Evolutionary conservation across 2,888 invertebrate species (phyloP).

Genomic region (Tenthredo notha): DNA sequence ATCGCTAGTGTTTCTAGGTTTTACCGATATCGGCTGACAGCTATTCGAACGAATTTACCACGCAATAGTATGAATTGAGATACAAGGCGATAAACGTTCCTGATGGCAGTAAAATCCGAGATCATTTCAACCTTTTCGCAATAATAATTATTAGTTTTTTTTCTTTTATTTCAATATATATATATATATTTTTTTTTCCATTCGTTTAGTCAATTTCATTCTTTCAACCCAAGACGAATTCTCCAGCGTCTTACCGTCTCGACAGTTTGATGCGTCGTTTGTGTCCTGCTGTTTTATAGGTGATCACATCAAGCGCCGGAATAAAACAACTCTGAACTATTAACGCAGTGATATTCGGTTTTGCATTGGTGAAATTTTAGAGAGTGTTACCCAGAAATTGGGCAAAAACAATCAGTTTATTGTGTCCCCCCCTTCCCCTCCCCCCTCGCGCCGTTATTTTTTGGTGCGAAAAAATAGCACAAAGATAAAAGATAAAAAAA

Average conservation of each 20-base stretch:
- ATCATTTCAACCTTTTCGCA: no score
- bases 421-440: background rate
- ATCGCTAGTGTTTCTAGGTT: constrained; percentile 2
- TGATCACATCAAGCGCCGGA: background rate
- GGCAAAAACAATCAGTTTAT: background rate
- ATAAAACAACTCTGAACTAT: background rate
- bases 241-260: constrained; percentile 1
- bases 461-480: background rate
- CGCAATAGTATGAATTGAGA: background rate
- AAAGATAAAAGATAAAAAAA: background rate
- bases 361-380: constrained; percentile 15
- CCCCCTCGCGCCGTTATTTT: background rate
- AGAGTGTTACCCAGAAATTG: background rate
- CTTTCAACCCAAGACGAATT: background rate
- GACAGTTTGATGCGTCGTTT: constrained; percentile 46
- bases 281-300: constrained; percentile 40
- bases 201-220: background rate
- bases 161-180: background rate
- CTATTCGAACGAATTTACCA: background rate
- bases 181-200: background rate
- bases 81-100: no score
- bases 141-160: no score
- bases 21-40: background rate
- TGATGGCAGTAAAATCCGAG: no score
- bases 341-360: background rate